Evolutionary conservation across 2,113 vertebrate species (phyloP), one percentile per base, ranked within the genome.

Genomic region (Dissostichus mawsoni): DNA sequence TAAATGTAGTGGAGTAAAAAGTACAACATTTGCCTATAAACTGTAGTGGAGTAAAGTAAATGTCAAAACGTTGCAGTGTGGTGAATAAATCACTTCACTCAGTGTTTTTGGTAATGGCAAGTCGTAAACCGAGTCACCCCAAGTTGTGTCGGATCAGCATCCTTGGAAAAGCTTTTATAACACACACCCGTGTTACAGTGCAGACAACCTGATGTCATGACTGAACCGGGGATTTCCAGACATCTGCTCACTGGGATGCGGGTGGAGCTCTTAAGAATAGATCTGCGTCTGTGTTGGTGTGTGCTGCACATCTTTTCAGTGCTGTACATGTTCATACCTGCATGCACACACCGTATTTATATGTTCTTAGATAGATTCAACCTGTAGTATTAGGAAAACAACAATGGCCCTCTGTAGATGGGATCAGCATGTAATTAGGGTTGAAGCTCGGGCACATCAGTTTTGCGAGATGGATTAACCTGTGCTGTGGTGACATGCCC

Each of bases 161-260:
- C 64, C 70, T 47, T 7, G 5, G 36, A 29, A 48, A 73, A n/a
- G 11, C 62, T 59, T 53, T 48, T 11, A 56, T 29, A 63, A 74
- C 64, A 62, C 29, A 23, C 53, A 52, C 69, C 69, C 56, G 55
- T 52, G 50, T 65, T 69, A n/a, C 11, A 48, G 41, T 72, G 68
- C 57, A 69, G 78, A 67, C 64, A n/a, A 65, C 58, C 72, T 85
- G 70, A 84, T 82, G 70, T 82, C 77, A 81, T 69, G 85, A 50
- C 70, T 81, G 29, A 67, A 44, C 20, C 18, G 89, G 90, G 87
- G 64, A 65, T 86, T 92, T 90, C 89, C 89, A 89, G 78, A 84
- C 81, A 86, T 81, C 87, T 85, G 87, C 78, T 88, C 56, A 66
- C 17, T 50, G 36, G 74, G 51, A 73, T 77, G 48, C 13, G 69